These are phyloP conservation scores for Chrysoperla carnea DNA, from an alignment of 1,140 invertebrate species.

Conservation along the genomic window DNA sequence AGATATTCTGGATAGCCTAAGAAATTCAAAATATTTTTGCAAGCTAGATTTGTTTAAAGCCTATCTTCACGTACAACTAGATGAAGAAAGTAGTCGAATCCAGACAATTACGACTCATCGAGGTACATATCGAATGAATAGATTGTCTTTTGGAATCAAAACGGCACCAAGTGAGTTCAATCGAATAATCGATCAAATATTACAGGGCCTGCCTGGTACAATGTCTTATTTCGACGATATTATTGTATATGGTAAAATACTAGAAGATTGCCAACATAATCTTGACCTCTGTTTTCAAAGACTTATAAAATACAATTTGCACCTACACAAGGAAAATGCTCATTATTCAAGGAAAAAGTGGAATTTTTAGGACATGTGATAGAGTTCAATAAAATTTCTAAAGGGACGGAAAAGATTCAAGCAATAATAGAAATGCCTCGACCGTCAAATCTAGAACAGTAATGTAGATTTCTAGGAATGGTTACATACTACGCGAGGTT, in stretches of 20 bases:
- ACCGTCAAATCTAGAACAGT: slow-evolving; percentile 13
- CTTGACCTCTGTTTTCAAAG: slow-evolving; percentile 3
- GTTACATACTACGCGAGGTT: slow-evolving; percentile 17
- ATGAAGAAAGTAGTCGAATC: too few relatives aligned
- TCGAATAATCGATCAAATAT: slow-evolving; percentile 21
- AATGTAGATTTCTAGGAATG: slow-evolving; percentile 16
- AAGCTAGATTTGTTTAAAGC: slow-evolving; percentile 14
- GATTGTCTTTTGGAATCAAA: slow-evolving; percentile 27
- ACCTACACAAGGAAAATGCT: slow-evolving; percentile 6
- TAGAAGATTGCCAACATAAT: slow-evolving; percentile 4
- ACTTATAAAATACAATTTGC: slow-evolving; percentile 5
- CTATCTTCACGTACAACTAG: slow-evolving; percentile 14
- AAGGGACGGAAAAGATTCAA: slow-evolving; percentile 8
- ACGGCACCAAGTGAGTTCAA: slow-evolving; percentile 31
- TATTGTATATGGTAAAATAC: slow-evolving; percentile 4
- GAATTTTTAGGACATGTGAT: slow-evolving; percentile 8
- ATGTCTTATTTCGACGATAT: slow-evolving; percentile 10
- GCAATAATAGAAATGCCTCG: slow-evolving; percentile 10
- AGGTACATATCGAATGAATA: slow-evolving; percentile 17
- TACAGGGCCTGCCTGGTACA: slow-evolving; percentile 4
- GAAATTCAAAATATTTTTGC: slow-evolving; percentile 10
- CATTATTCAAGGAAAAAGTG: slow-evolving; percentile 7
- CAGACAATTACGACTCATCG: too few relatives aligned
- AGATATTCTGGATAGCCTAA: slow-evolving; percentile 9
- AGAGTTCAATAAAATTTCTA: slow-evolving; percentile 1